These are phyloP conservation scores for Lingula anatina DNA, from an alignment of 2,888 invertebrate species.

Conservation along the genomic window DNA sequence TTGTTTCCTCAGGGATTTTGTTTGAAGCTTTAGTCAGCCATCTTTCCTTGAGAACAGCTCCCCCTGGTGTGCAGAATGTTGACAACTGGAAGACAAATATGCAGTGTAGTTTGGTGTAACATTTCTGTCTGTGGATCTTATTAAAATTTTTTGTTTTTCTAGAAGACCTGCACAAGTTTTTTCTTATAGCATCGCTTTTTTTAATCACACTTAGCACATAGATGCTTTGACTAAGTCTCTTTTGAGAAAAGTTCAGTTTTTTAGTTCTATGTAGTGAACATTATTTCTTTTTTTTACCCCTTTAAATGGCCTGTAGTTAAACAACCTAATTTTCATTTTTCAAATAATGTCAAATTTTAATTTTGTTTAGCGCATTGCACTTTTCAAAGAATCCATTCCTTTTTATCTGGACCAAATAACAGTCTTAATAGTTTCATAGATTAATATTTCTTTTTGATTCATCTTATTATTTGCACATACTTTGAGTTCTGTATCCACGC, in stretches of 20 bases:
- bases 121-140: not conserved
- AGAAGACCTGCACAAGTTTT: not conserved
- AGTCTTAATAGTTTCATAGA: not conserved
- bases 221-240: not conserved
- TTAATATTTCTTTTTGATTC: conserved; percentile 1
- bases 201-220: not conserved
- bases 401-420: no score
- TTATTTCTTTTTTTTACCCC: not conserved
- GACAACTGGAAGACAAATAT: no score
- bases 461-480: no score
- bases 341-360: no score
- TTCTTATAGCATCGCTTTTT: not conserved
- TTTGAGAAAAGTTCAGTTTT: not conserved
- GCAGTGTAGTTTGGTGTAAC: not conserved
- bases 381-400: no score
- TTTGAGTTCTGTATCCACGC: no score
- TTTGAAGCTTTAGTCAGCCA: no score
- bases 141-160: not conserved
- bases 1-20: no score
- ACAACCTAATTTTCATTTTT: no score
- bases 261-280: not conserved
- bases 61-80: no score
- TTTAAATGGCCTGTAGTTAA: conserved; percentile 1
- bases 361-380: no score
- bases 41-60: no score